Conservation (phyloP, 1,140 invertebrate species). For the Listronotus bonariensis region DNA sequence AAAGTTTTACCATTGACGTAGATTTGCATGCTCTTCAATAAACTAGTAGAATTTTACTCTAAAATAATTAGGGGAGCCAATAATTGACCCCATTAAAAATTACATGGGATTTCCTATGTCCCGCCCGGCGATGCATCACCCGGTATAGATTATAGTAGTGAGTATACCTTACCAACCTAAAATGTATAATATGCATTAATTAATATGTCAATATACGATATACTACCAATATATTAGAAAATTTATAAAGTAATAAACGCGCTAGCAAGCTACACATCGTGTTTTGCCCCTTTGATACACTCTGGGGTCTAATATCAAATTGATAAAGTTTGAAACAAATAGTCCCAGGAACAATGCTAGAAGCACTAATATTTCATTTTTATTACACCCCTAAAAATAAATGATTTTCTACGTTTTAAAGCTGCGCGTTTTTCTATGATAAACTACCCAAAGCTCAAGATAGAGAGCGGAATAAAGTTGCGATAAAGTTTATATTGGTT, state of each 20-base stretch:
- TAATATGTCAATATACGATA: constrained; percentile 15
- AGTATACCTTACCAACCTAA: no score
- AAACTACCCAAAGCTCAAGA: constrained; percentile 29
- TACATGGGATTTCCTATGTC: no score
- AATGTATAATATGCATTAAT: not conserved
- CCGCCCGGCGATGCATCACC: no score
- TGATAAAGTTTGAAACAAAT: constrained; percentile 36
- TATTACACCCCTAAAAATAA: constrained; percentile 34
- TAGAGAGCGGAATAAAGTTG: constrained; percentile 27
- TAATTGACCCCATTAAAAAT: no score
- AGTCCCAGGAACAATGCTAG: constrained; percentile 29
- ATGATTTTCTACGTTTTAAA: constrained; percentile 37
- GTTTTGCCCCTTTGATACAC: constrained; percentile 35
- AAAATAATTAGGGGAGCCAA: no score
- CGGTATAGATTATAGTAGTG: no score
- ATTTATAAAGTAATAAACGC: constrained; percentile 27
- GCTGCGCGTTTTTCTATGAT: constrained; percentile 33
- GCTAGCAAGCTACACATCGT: constrained; percentile 19
- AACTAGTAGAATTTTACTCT: no score
- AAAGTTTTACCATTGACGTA: no score
- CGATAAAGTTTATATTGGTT: constrained; percentile 33
- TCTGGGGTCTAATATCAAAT: constrained; percentile 35
- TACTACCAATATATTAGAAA: constrained; percentile 16
- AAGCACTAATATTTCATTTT: constrained; percentile 34
- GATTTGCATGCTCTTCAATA: no score